Percentiles rank a stretch among this genome's conserved stretches.
Conservation (phyloP, 2,113 vertebrate species). For the Ochotona princeps region DNA sequence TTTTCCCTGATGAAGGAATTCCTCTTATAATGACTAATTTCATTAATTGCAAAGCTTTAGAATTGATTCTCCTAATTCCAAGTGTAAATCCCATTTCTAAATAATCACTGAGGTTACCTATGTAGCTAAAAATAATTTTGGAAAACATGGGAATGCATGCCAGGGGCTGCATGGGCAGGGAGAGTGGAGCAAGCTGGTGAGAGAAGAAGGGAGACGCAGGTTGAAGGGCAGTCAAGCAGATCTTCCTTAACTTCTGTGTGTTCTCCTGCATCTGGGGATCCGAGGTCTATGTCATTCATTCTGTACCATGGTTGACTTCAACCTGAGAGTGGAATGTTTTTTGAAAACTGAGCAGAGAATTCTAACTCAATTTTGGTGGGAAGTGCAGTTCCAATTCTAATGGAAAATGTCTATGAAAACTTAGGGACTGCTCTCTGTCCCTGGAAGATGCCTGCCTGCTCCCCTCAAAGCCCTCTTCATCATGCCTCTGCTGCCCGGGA, state of each 20-base stretch:
- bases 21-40: background rate
- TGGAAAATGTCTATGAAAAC: background rate
- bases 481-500: background rate
- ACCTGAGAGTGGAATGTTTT: background rate
- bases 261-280: background rate
- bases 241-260: background rate
- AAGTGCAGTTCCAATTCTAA: background rate
- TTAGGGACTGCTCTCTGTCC: fast-evolving
- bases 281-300: background rate
- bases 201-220: no score
- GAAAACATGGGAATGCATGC: fast-evolving
- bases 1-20: background rate
- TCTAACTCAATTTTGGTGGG: background rate
- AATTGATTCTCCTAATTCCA: background rate
- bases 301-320: background rate
- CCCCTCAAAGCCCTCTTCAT: fast-evolving
- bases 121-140: background rate
- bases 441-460: fast-evolving
- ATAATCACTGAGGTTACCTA: background rate
- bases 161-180: fast-evolving
- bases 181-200: fast-evolving
- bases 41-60: background rate
- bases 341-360: background rate
- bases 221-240: fast-evolving
- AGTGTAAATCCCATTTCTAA: background rate